Percentiles rank a stretch among this genome's conserved stretches.
Evolutionary conservation across 2,113 vertebrate species (phyloP).

Genomic region (Megalops atlanticus): DNA sequence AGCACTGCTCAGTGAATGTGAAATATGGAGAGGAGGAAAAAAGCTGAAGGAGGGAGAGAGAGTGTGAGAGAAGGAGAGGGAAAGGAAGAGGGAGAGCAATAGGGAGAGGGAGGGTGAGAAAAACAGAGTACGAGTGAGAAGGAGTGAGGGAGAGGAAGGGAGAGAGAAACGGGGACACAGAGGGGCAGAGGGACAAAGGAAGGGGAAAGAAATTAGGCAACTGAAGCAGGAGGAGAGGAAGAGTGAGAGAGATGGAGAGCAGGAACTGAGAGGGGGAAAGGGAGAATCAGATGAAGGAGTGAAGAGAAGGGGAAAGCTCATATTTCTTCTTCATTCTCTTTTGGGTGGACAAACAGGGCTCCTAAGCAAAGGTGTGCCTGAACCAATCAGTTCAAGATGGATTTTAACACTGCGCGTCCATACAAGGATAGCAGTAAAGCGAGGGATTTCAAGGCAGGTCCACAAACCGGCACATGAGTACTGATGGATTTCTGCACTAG

Average conservation of each 20-base stretch:
- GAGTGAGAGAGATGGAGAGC: no score
- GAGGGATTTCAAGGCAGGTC: background rate
- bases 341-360: background rate
- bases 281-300: background rate
- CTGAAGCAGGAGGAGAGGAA: no score
- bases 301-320: background rate
- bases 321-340: background rate
- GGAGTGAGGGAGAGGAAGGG: background rate
- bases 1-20: no score
- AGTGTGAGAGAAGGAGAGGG: background rate
- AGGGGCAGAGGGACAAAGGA: background rate
- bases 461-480: no score
- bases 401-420: background rate
- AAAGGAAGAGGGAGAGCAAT: constrained; percentile 41
- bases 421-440: background rate
- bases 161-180: background rate
- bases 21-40: no score
- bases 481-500: no score
- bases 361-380: background rate
- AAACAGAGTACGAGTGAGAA: background rate
- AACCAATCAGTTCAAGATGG: no score
- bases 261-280: background rate
- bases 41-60: background rate
- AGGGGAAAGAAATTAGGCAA: no score
- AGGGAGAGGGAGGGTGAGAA: constrained; percentile 10